Evolutionary conservation across 1,140 invertebrate species (phyloP).

Genomic region (Melanaphis sacchari): DNA sequence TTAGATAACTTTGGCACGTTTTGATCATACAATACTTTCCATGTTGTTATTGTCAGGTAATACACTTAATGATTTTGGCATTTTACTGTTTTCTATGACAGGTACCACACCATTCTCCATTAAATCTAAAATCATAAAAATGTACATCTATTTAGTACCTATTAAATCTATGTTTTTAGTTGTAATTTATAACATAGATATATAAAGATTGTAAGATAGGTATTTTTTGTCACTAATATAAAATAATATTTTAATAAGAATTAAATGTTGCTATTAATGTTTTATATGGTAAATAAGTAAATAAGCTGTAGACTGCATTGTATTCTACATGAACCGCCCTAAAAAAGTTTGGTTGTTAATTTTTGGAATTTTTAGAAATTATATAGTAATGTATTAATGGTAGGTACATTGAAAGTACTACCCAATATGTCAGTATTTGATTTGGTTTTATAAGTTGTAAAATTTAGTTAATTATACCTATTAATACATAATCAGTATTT

Average conservation of each 20-base stretch:
- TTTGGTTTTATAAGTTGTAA: not conserved
- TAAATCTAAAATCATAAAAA: conserved; percentile 43
- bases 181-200: not conserved
- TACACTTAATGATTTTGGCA: conserved; percentile 51
- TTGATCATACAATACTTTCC: conserved; percentile 52
- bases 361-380: no score
- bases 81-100: conserved; percentile 42
- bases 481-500: not conserved
- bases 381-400: no score
- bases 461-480: no score
- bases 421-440: no score
- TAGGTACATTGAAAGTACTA: no score
- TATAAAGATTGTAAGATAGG: not conserved
- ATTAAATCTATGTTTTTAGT: not conserved
- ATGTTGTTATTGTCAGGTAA: conserved; percentile 43
- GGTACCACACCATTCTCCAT: conserved; percentile 16
- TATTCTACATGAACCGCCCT: no score
- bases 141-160: not conserved
- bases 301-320: no score
- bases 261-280: no score
- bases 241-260: not conserved
- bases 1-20: conserved; percentile 14
- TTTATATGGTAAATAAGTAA: no score
- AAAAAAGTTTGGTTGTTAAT: no score
- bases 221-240: not conserved